phyloP scores from a whole-genome alignment of 2,113 vertebrate genomes.

The Sinocyclocheilus anshuiensis region DNA sequence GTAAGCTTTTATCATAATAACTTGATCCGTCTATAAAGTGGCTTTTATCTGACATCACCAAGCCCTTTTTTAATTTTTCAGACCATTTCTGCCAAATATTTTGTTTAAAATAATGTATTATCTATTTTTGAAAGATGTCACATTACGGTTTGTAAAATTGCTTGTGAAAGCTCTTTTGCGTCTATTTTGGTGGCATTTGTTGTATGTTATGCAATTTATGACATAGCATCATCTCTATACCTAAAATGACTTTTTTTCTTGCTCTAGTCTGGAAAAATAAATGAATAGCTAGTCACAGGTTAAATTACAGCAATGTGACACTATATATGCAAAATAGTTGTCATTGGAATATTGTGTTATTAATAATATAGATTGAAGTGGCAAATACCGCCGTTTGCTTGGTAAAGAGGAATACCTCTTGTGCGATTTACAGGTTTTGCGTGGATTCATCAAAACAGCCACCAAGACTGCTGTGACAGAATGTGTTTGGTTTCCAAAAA shows the following conservation, averaged over 20 bases:
- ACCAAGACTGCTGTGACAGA: slow-evolving; percentile 27
- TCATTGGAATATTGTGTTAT: not conserved
- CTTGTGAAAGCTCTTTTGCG: not conserved
- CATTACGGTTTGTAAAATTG: not conserved
- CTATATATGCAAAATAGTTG: too few relatives aligned
- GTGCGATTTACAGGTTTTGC: not conserved
- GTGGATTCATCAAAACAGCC: slow-evolving; percentile 12
- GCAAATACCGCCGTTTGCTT: not conserved
- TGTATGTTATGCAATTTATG: not conserved
- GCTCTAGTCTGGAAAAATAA: not conserved
- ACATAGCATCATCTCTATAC: not conserved
- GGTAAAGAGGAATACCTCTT: not conserved
- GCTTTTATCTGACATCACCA: not conserved
- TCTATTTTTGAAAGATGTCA: not conserved
- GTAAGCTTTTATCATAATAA: not conserved
- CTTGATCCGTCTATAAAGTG: not conserved
- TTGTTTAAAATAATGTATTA: not conserved
- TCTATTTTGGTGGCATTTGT: not conserved
- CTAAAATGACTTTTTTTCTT: not conserved
- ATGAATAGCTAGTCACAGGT: not conserved
- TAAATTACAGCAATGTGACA: not conserved
- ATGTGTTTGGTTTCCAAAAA: slow-evolving; percentile 30
- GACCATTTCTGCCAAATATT: not conserved
- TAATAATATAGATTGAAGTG: not conserved
- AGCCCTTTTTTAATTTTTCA: not conserved